These are phyloP conservation scores for Odontomyia ornata DNA, from an alignment of 2,888 invertebrate genomes.

Conservation along the genomic window DNA sequence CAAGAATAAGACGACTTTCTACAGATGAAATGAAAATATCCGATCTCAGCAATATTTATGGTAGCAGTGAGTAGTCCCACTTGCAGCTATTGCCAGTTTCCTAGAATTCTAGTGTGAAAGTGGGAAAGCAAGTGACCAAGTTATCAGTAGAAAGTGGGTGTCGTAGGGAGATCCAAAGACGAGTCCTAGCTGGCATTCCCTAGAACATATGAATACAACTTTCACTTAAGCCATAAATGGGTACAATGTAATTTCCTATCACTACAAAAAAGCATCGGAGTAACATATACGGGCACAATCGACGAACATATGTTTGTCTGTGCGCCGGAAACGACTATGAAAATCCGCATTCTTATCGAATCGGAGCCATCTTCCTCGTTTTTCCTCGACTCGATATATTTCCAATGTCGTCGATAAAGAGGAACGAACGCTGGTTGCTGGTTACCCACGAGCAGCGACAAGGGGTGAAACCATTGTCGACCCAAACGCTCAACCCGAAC, in stretches of 20 bases:
- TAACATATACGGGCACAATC: neutral
- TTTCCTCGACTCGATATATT: neutral
- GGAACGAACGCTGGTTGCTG: neutral
- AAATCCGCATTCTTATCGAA: constrained; percentile 41
- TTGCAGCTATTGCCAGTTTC: neutral
- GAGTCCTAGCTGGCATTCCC: neutral
- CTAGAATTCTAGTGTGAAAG: neutral
- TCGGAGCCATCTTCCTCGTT: constrained; percentile 19
- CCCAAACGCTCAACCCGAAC: neutral
- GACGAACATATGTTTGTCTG: neutral
- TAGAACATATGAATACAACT: constrained; percentile 27
- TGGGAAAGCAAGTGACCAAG: neutral
- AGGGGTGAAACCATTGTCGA: constrained; percentile 3
- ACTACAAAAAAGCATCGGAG: constrained; percentile 27
- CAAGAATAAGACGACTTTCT: neutral
- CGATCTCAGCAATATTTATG: constrained; percentile 27
- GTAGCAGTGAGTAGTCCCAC: constrained; percentile 28
- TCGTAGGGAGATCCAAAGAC: neutral
- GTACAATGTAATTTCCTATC: constrained; percentile 41
- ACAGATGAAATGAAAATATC: constrained; percentile 1
- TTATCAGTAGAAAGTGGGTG: too few relatives aligned
- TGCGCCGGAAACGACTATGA: constrained; percentile 9
- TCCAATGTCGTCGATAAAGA: neutral
- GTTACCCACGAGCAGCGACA: constrained; percentile 17
- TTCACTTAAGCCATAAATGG: constrained; percentile 41